phyloP scores from a whole-genome alignment of 2,888 invertebrate genomes.

The Stenodema calcarata region DNA sequence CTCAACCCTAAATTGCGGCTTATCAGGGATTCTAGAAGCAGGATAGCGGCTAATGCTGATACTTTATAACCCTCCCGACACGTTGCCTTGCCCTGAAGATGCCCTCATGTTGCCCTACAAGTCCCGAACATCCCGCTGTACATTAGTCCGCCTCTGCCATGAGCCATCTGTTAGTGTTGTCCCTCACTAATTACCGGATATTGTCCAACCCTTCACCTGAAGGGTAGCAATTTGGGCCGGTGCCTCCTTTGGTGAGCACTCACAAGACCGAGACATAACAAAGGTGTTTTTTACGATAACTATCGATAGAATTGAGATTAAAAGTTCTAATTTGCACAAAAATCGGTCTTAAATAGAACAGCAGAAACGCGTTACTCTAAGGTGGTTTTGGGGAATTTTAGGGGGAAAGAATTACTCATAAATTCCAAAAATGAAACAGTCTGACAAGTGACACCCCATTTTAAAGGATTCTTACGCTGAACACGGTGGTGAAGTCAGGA shows the following conservation, averaged over 20 bases:
- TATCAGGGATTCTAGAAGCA: slow-evolving; percentile 27
- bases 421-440: too few species aligned
- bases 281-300: too few species aligned
- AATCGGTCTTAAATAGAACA: too few species aligned
- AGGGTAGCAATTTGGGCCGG: background rate
- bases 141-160: background rate
- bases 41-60: slow-evolving; percentile 38
- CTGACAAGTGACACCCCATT: too few species aligned
- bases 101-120: background rate
- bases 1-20: slow-evolving; percentile 28
- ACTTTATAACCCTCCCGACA: slow-evolving; percentile 31
- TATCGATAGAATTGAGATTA: too few species aligned
- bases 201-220: background rate
- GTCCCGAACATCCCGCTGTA: background rate
- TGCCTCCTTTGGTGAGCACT: background rate
- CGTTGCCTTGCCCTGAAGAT: background rate
- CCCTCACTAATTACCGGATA: background rate
- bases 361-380: too few species aligned
- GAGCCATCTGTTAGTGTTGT: background rate
- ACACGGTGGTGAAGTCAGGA: too few species aligned
- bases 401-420: too few species aligned
- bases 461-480: too few species aligned
- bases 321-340: too few species aligned
- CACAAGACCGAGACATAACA: too few species aligned
- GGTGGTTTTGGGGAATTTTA: too few species aligned